phyloP scores from a whole-genome alignment of 1,140 invertebrate genomes.

The Cyphomyrmex costatus region DNA sequence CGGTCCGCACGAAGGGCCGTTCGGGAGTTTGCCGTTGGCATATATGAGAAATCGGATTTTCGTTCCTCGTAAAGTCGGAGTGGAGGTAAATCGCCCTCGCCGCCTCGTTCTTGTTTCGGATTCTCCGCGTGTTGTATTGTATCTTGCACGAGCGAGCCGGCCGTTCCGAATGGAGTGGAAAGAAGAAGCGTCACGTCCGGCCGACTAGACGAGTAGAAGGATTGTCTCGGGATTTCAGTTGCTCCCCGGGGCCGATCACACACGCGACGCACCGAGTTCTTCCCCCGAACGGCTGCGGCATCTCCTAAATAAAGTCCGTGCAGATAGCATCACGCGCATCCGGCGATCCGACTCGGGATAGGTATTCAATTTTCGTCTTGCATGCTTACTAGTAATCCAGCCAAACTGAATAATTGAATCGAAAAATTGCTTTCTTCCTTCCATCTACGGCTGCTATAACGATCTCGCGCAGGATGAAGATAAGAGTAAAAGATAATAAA shows the following conservation, averaged over 20 bases:
- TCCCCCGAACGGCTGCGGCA: slow-evolving; percentile 3
- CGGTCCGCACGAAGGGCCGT: slow-evolving; percentile 1
- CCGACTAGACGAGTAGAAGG: slow-evolving; percentile 60
- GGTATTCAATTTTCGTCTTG: slow-evolving; percentile 45
- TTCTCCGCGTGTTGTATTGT: slow-evolving; percentile 45
- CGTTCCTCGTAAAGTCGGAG: slow-evolving; percentile 29
- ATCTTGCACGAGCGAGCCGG: slow-evolving; percentile 24
- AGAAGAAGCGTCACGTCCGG: slow-evolving; percentile 59
- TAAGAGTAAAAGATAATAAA: neutral
- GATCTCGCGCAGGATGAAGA: neutral
- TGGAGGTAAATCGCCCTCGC: slow-evolving; percentile 31
- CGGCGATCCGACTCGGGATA: slow-evolving; percentile 34
- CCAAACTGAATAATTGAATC: slow-evolving; percentile 43
- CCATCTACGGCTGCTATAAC: neutral
- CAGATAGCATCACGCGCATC: slow-evolving; percentile 52
- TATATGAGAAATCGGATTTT: slow-evolving; percentile 66
- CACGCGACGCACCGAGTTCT: slow-evolving; percentile 20
- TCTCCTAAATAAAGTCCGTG: slow-evolving; percentile 46
- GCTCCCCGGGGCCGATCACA: neutral
- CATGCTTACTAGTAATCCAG: slow-evolving; percentile 29
- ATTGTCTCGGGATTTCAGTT: slow-evolving; percentile 54
- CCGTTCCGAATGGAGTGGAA: slow-evolving; percentile 38
- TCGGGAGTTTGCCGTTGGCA: slow-evolving; percentile 4
- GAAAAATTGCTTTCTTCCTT: slow-evolving; percentile 12
- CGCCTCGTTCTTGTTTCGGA: slow-evolving; percentile 41